Conservation (phyloP, 2,113 vertebrate genomes). For the Coptodon rendalli region DNA sequence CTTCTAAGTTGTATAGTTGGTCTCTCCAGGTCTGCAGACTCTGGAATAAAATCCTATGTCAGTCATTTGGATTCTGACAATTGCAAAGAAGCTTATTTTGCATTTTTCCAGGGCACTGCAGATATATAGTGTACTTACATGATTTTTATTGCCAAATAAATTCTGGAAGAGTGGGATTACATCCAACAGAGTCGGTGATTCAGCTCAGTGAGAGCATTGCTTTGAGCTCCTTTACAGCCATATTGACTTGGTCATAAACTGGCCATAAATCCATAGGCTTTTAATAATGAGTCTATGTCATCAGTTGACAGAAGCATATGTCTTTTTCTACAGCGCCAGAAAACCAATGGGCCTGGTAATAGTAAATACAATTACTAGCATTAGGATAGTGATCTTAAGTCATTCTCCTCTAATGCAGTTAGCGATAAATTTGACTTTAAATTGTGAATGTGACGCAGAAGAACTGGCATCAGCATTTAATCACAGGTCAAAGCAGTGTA, state of each 20-base stretch:
- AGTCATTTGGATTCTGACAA: conserved; percentile 20
- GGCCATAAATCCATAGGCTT: conserved; percentile 55
- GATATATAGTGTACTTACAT: conserved; percentile 45
- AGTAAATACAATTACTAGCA: conserved; percentile 45
- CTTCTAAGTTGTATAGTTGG: neutral
- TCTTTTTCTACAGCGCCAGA: conserved; percentile 37
- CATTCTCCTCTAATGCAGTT: neutral
- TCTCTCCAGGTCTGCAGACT: neutral
- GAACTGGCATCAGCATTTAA: neutral
- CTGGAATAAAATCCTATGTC: neutral
- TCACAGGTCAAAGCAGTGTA: neutral
- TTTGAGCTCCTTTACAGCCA: conserved; percentile 40
- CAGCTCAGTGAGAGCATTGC: conserved; percentile 41
- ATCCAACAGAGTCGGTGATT: conserved; percentile 48
- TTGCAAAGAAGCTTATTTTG: conserved; percentile 26
- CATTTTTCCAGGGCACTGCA: conserved; percentile 11
- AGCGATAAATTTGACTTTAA: conserved; percentile 4
- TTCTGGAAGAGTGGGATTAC: conserved; percentile 35
- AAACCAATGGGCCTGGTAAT: conserved; percentile 20
- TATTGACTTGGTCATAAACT: conserved; percentile 60
- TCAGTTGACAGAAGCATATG: conserved; percentile 43
- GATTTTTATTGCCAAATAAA: conserved; percentile 59
- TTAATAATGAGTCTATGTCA: conserved; percentile 53
- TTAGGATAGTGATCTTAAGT: conserved; percentile 19
- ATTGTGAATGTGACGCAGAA: neutral